Evolutionary conservation across 2,888 invertebrate species (phyloP), one percentile per base, ranked within the genome.

Genomic region (Candidula unifasciata): DNA sequence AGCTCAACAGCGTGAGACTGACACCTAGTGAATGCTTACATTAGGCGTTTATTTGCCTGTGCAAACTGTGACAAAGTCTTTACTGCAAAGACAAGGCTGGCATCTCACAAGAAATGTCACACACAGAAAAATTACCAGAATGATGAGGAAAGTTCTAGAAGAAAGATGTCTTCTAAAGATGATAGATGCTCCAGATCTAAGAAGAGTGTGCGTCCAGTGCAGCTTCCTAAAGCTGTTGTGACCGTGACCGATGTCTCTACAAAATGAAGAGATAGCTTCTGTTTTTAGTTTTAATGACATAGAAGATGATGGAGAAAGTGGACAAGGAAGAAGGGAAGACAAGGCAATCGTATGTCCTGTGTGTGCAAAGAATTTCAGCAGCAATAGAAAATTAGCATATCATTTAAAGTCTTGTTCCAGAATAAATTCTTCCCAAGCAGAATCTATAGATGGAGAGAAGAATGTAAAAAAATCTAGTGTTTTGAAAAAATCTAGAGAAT

Each of bases 61-160:
- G 35, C 64, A 64, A 35, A 60, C 2, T 78, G 64, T 60, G 10
- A 37, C 33, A 54, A 64, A 13, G 57, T 18, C 33, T 57, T 57
- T 57, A 78, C 77, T 6, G n/a, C 24, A 21, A 78, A 24, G 24
- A 35, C 3, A 24, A 35, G 33, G 3, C 37, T 64, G 18, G n/a
- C 35, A 18, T n/a, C 77, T 64, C 77, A 78, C 57, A 60, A 35
- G 64, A 64, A 64, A n/a, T 18, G n/a, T 24, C 77, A 78, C 35
- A 60, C 60, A n/a, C 60, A 35, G 52, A 78, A 64, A 6, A 60
- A 64, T 13, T 30, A 35, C 13, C 77, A 60, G 37, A 78, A 37
- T 2, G 30, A 35, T 24, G 37, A 6, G 18, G 33, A 24, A 78
- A 30, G 10, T 3, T n/a, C 18, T 24, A 33, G 5, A 37, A 64